phyloP scores from a whole-genome alignment of 30 jellyfish, hydroid and myxozoan genomes.

The Hydra vulgaris region DNA sequence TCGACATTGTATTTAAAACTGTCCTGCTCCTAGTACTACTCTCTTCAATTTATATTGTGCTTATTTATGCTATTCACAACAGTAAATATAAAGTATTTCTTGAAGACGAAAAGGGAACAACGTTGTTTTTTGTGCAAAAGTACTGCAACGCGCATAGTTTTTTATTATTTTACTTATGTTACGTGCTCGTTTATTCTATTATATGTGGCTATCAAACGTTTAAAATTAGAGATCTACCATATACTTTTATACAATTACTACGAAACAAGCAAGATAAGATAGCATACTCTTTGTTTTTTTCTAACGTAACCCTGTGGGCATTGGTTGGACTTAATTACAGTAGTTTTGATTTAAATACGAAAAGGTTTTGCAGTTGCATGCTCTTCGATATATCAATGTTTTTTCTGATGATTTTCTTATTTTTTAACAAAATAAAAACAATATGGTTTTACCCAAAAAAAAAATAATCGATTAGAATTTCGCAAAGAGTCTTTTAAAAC shows the following conservation, averaged over 20 bases:
- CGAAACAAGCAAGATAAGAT: not conserved
- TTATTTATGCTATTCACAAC: not conserved
- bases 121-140: not conserved
- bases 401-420: not conserved
- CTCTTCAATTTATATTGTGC: not conserved
- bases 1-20: too few species aligned
- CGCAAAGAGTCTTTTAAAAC: not conserved
- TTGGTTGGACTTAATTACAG: not conserved
- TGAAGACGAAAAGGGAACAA: not conserved
- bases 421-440: too few species aligned
- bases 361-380: not conserved
- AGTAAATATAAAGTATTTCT: not conserved
- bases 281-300: not conserved
- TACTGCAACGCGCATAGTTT: not conserved
- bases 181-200: not conserved
- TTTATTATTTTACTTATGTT: not conserved
- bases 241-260: too few species aligned
- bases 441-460: not conserved
- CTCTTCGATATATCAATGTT: not conserved
- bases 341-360: too few species aligned
- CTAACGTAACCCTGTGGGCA: not conserved
- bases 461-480: not conserved
- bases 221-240: not conserved
- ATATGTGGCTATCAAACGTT: not conserved
- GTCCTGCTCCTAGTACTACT: not conserved